These are phyloP conservation scores for Watsonalla cultraria DNA, from an alignment of 2,888 invertebrate genomes.

Conservation along the genomic window DNA sequence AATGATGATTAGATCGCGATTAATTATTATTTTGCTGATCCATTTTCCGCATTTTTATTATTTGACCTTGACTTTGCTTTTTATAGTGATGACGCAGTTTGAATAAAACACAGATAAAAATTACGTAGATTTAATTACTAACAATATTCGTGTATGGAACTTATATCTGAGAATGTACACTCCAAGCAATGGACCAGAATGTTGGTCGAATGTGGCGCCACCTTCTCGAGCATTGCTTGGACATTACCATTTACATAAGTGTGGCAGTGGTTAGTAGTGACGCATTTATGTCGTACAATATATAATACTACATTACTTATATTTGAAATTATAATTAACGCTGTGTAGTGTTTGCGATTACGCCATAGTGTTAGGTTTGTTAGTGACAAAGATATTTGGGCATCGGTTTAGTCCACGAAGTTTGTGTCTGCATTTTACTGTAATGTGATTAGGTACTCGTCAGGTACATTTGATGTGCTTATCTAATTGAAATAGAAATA, in stretches of 20 bases:
- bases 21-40: neutral
- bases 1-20: no score
- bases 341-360: neutral
- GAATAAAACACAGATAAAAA: constrained; percentile 27
- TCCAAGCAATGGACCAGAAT: constrained; percentile 27
- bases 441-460: constrained; percentile 17
- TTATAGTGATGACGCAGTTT: constrained; percentile 11
- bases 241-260: constrained; percentile 12
- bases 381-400: neutral
- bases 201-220: constrained; percentile 14
- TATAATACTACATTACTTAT: neutral
- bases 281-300: constrained; percentile 2
- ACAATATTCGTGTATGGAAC: constrained; percentile 37
- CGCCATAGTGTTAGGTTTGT: neutral
- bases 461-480: constrained; percentile 39
- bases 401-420: constrained; percentile 4
- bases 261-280: constrained; percentile 9
- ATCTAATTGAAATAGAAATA: constrained; percentile 13
- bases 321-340: neutral
- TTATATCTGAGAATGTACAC: constrained; percentile 25
- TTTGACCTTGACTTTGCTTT: constrained; percentile 7
- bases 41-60: neutral
- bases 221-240: constrained; percentile 23
- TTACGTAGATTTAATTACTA: constrained; percentile 43
- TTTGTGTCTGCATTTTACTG: constrained; percentile 4